Conservation (phyloP, 2,888 invertebrate species). For the Perithous albicinctus region DNA sequence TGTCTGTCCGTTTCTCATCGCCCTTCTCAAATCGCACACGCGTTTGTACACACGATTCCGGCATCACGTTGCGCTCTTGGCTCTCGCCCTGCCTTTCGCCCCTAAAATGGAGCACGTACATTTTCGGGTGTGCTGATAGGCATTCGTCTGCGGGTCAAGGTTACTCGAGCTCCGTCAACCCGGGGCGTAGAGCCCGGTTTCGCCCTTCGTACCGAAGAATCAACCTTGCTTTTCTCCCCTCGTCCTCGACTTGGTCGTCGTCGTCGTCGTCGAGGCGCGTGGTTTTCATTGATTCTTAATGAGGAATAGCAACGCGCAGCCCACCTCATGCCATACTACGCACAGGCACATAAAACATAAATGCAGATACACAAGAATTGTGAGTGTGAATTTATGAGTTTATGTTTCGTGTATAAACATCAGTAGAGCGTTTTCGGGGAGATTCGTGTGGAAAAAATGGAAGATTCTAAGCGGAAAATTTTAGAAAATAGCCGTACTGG, state of each 20-base stretch:
- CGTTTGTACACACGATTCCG: background rate
- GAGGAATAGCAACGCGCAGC: conserved; percentile 12
- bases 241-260: conserved; percentile 35
- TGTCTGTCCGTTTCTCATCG: conserved; percentile 1
- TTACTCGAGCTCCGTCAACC: conserved; percentile 56
- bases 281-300: conserved; percentile 63
- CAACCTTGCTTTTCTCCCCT: conserved; percentile 45
- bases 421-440: background rate
- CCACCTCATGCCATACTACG: background rate
- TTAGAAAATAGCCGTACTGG: too few species aligned
- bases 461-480: background rate
- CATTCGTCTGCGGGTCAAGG: conserved; percentile 63
- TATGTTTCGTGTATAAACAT: background rate
- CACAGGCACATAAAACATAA: background rate
- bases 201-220: conserved; percentile 26
- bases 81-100: conserved; percentile 8
- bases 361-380: background rate
- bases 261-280: conserved; percentile 28
- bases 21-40: background rate
- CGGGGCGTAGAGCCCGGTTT: conserved; percentile 1
- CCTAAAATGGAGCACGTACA: conserved; percentile 55
- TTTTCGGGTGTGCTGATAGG: conserved; percentile 55
- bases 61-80: background rate
- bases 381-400: background rate
- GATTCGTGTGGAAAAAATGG: background rate